Conservation (phyloP, 2,113 vertebrate genomes). For the Pelmatolapia mariae region DNA sequence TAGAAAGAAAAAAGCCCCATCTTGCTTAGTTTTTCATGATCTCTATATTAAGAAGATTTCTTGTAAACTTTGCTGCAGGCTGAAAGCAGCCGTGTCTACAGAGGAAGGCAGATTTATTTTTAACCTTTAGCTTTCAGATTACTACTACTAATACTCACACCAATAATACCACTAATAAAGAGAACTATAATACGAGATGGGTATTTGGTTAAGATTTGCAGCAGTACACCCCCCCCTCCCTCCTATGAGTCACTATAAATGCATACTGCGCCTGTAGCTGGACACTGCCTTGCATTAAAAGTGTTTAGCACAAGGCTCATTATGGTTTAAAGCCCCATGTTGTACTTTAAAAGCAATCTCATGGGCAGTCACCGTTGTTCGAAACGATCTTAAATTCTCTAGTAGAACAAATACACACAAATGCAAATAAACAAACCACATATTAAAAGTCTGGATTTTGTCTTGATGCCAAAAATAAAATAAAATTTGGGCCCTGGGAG, state of each 20-base stretch:
- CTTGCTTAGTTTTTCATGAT: neutral
- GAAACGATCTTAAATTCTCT: accelerated
- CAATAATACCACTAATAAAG: neutral
- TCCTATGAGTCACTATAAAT: neutral
- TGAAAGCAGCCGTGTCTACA: neutral
- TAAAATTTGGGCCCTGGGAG: neutral
- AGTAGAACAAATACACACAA: neutral
- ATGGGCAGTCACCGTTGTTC: accelerated
- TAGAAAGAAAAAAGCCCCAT: neutral
- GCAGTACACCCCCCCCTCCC: accelerated
- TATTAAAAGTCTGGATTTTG: accelerated
- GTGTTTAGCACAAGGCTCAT: neutral
- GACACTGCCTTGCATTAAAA: neutral
- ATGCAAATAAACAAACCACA: neutral
- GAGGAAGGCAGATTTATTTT: neutral
- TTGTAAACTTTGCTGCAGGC: neutral
- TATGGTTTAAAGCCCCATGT: neutral
- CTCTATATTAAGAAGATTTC: neutral
- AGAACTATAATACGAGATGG: neutral
- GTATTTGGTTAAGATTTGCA: neutral
- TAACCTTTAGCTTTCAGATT: neutral
- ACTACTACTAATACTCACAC: neutral
- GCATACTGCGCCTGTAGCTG: neutral
- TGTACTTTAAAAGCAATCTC: neutral
- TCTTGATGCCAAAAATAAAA: neutral